Evolutionary conservation across 2,888 invertebrate species (phyloP).

Genomic region (Miltochrista miniata): DNA sequence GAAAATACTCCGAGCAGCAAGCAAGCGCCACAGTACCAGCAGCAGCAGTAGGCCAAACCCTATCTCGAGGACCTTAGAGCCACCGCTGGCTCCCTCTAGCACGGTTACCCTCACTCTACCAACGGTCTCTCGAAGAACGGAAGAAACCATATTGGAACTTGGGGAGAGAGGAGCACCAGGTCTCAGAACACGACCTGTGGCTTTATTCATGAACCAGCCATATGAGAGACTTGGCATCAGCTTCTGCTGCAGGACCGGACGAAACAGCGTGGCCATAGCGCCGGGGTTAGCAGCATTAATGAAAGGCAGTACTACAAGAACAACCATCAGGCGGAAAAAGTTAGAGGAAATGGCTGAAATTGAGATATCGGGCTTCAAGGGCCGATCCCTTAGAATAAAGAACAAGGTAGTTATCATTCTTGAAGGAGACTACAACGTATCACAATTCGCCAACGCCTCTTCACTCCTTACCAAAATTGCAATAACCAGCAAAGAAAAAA

Average conservation of each 20-base stretch:
- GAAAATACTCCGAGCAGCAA: neutral
- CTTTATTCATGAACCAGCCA: constrained; percentile 3
- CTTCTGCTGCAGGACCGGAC: neutral
- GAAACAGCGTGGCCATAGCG: neutral
- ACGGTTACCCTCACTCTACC: neutral
- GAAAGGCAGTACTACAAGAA: neutral
- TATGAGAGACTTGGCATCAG: constrained; percentile 1
- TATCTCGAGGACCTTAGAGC: neutral
- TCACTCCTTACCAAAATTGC: neutral
- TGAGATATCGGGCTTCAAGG: neutral
- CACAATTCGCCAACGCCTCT: constrained; percentile 1
- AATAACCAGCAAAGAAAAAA: neutral
- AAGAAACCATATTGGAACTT: neutral
- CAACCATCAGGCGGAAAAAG: neutral
- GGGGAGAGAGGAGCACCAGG: constrained; percentile 1
- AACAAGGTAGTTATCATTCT: constrained; percentile 1
- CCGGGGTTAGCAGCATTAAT: neutral
- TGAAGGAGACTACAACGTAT: neutral
- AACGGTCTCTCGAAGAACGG: neutral
- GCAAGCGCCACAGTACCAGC: neutral
- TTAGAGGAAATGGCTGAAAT: neutral
- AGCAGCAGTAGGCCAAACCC: neutral
- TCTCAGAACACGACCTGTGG: neutral
- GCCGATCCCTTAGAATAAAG: neutral
- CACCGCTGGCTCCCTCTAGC: neutral